phyloP scores from a whole-genome alignment of 2,888 invertebrate species.

The Andrena hattorfiana region DNA sequence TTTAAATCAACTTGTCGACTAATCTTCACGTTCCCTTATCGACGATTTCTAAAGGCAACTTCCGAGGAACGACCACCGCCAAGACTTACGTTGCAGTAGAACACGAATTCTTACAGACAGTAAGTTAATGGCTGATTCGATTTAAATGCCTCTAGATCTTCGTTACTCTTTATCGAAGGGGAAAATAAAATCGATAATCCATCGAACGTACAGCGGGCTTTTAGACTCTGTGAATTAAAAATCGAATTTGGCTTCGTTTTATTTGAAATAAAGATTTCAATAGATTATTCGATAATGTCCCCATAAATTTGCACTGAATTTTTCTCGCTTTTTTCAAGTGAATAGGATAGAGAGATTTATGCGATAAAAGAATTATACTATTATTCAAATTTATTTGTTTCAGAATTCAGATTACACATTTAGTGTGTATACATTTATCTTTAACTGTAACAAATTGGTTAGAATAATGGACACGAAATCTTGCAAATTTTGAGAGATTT shows the following conservation, averaged over 20 bases:
- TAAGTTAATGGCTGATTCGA: background rate
- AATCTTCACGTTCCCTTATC: background rate
- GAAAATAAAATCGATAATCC: background rate
- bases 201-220: background rate
- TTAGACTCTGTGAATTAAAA: background rate
- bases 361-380: too few species aligned
- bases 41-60: background rate
- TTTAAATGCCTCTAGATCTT: background rate
- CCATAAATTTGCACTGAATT: too few species aligned
- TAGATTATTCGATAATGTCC: too few species aligned
- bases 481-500: too few species aligned
- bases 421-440: too few species aligned
- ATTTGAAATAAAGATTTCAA: background rate
- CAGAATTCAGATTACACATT: too few species aligned
- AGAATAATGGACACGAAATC: too few species aligned
- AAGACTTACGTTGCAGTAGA: background rate
- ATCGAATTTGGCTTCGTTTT: background rate
- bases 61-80: background rate
- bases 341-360: too few species aligned
- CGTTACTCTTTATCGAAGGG: background rate
- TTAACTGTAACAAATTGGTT: too few species aligned
- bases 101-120: background rate
- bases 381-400: too few species aligned
- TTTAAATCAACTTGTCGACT: slow-evolving; percentile 27
- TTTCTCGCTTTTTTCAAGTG: too few species aligned